Base-by-base conservation (phyloP, 2,888 invertebrate genomes). In the Cotesia congregata region DNA sequence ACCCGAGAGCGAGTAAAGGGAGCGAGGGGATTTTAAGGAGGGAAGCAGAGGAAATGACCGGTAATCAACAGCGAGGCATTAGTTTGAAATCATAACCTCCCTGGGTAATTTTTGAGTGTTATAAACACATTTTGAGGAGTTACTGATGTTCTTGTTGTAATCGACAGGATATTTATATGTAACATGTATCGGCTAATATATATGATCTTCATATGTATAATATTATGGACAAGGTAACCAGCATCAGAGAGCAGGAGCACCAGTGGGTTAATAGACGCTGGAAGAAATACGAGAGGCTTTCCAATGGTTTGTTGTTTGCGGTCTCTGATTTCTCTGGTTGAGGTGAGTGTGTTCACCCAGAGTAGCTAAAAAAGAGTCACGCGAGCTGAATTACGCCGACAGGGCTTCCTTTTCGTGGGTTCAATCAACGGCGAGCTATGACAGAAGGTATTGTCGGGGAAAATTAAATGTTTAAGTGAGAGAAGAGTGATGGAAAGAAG, bases 41-140 rank as follows among this genome's bases (percentile, higher is more conserved):
- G 77, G 64, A 73, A 50, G 30, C 30, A 30, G 30, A 30, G 77
- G 74, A 77, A 77, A 77, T 77, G 64, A 77, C 74, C 40, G 61
- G 73, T 69, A 77, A 77, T 77, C 73, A 64, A 73, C 30, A 30
- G 68, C 72, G 59, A 50, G 59, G 76, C 76, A 76, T 76, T 76
- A 76, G 76, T 76, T 72, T 68, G 68, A 76, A 76, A 76, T 76
- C 72, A 76, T 62, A 76, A 76, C 76, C 64, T 72, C 72, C 40
- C 20, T 38, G 7, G 40, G 15, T 64, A 64, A 41, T 41, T 64
- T 59, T 72, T 50, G 12, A 50, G 12, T 50, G 50, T 50, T 50
- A 50, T 50, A 12, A 50, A 50, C 50, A 50, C 12, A 50, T 50
- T 50, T 50, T 12, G 12, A 50, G 4, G 50, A 50, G 50, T 12